Base-by-base conservation (phyloP, 2,888 invertebrate species). In the Orchesella flavescens region DNA sequence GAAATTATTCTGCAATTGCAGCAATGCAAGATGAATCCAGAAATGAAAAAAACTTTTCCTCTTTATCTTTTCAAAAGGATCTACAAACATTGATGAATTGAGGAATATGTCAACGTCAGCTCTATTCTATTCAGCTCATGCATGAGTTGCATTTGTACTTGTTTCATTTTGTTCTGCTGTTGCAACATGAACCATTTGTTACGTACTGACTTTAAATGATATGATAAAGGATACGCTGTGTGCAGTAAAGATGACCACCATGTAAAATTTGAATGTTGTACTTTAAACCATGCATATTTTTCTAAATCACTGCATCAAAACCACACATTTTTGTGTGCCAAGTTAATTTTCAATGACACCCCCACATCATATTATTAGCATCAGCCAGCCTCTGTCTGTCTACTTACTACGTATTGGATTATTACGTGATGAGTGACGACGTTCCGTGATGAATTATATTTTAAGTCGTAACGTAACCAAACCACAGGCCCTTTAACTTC, bases 101-200 rank as follows among this genome's bases (percentile, higher is more conserved):
- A 53, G 55, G n/a, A 34, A 73, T 71, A 73, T 73, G 63, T 79
- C 72, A 79, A 79, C 49, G 79, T 79, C 79, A 79, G 72, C 34
- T 34, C 23, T 24, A 53, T 21, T 21, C 44, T 23, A 69, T 61
- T 44, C n/a, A 43, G 23, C 17, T n/a, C 43, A 61, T 57, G 21
- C 2, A 4, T 34, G 34, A 57, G 17, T 21, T 19, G 24, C 63
- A 3, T 63, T 24, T 53, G 53, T 53, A 53, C 53, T n/a, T 13
- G 17, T 53, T 53, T 53, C n/a, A 3, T 53, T 49, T 73, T 9
- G 13, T 53, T 55, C 49, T 23, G 43, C 13, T 13, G 1, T 34
- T 34, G 34, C 34, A 34, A 15, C 46, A 34, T 68, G 46, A 15
- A 68, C 63, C 10, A 34, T 63, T 63, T 44, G 5, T 66, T 43